phyloP scores from a whole-genome alignment of 2,888 invertebrate species.

The Habrosyne pyritoides region DNA sequence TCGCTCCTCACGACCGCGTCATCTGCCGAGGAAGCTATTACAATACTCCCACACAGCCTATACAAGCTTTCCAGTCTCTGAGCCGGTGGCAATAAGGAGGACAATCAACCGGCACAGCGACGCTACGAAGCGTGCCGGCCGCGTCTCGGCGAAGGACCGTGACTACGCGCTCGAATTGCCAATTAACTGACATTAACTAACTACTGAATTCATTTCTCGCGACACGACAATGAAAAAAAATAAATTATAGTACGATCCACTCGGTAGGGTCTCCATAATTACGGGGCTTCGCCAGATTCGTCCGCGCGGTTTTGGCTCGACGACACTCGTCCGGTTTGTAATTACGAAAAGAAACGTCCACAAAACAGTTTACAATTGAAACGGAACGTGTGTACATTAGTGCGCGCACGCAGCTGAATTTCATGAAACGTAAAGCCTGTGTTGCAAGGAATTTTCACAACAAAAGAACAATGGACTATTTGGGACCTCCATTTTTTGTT shows the following conservation, averaged over 20 bases:
- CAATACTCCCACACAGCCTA: conserved; percentile 11
- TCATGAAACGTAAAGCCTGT: not conserved
- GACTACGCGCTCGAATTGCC: conserved; percentile 53
- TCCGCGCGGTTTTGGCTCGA: not conserved
- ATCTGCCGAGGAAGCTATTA: conserved; percentile 40
- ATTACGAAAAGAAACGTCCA: not conserved
- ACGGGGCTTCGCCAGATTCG: not conserved
- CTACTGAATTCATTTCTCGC: conserved; percentile 44
- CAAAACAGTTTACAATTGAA: not conserved
- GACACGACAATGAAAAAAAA: conserved; percentile 35
- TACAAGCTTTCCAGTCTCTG: conserved; percentile 5
- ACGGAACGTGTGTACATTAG: not conserved
- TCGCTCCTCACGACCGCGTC: conserved; percentile 39
- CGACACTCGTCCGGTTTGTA: not conserved
- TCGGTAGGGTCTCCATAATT: conserved; percentile 4
- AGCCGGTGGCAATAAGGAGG: conserved; percentile 9
- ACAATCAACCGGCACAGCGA: conserved; percentile 1
- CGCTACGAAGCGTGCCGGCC: not conserved
- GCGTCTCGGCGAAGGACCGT: conserved; percentile 33
- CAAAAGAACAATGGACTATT: conserved; percentile 5
- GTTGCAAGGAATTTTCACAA: conserved; percentile 4
- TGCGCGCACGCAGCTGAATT: not conserved
- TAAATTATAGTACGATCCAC: conserved; percentile 1
- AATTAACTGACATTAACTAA: conserved; percentile 53
- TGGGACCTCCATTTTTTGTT: conserved; percentile 4